A percentile compares a stretch with the other conserved stretches of the same genome.
These are phyloP conservation scores for Drosophila mayaguana DNA, from an alignment of 2,888 invertebrate genomes.

Conservation along the genomic window DNA sequence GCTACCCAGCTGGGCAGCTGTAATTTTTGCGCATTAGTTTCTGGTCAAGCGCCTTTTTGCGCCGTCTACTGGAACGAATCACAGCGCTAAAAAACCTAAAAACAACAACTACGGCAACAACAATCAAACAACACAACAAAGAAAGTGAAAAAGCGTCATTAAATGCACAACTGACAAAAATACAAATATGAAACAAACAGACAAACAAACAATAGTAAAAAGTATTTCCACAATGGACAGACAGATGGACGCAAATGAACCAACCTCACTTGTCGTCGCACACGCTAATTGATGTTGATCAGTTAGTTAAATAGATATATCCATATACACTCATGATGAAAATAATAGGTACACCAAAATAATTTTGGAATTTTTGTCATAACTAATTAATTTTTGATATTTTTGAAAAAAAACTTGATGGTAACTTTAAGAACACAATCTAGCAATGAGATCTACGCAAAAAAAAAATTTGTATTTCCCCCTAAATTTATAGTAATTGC, in stretches of 20 bases:
- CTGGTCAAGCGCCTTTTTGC: constrained; percentile 80
- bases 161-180: constrained; percentile 54
- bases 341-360: no score
- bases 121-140: constrained; percentile 30
- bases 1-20: constrained; percentile 45
- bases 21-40: constrained; percentile 73
- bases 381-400: no score
- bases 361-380: no score
- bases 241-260: not conserved
- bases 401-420: no score
- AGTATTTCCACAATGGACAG: constrained; percentile 21
- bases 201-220: constrained; percentile 23
- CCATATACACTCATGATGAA: no score
- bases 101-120: not conserved
- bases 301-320: constrained; percentile 3
- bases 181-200: constrained; percentile 46
- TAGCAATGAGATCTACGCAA: no score
- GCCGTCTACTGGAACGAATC: constrained; percentile 72
- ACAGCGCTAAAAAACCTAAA: constrained; percentile 19
- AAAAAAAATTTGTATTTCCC: no score
- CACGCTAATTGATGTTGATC: constrained; percentile 34
- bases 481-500: no score
- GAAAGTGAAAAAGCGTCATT: constrained; percentile 62
- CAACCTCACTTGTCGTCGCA: constrained; percentile 10
- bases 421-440: no score